Evolutionary conservation across 2,113 vertebrate genomes (phyloP).

Genomic region (Echinops telfairi): DNA sequence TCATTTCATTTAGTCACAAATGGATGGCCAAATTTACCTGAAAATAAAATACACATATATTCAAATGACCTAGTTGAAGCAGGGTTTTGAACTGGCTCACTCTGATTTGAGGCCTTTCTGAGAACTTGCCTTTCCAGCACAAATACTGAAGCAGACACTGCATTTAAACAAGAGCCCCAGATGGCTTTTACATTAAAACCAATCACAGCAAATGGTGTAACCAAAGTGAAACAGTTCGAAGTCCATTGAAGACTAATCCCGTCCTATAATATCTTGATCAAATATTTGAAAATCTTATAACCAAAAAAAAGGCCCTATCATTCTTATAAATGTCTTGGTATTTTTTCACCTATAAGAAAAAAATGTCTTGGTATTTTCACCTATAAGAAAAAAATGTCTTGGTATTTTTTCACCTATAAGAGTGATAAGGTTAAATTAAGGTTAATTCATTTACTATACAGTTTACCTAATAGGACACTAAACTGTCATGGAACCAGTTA

Average conservation of each 20-base stretch:
- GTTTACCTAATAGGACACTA: constrained; percentile 51
- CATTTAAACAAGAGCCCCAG: too few species aligned
- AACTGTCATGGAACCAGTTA: constrained; percentile 15
- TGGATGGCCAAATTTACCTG: constrained; percentile 35
- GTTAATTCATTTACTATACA: neutral
- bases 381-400: constrained; percentile 27
- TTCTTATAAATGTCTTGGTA: neutral
- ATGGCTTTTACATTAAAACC: too few species aligned
- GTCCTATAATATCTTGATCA: constrained; percentile 10
- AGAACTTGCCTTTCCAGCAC: too few species aligned
- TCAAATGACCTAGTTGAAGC: constrained; percentile 16
- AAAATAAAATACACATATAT: neutral
- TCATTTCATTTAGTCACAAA: constrained; percentile 52
- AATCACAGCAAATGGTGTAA: too few species aligned
- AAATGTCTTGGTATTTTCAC: neutral
- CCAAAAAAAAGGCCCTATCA: neutral
- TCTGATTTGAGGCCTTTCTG: too few species aligned
- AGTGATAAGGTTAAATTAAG: neutral
- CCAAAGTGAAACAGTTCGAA: neutral
- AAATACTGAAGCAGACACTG: too few species aligned
- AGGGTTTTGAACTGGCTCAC: too few species aligned
- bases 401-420: too few species aligned
- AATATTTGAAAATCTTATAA: constrained; percentile 23
- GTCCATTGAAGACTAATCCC: neutral
- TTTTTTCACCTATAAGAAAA: neutral